Percentiles rank a stretch among this genome's conserved stretches.
These are phyloP conservation scores for Bombus terrestris DNA, from an alignment of 1,140 invertebrate species.

Conservation along the genomic window DNA sequence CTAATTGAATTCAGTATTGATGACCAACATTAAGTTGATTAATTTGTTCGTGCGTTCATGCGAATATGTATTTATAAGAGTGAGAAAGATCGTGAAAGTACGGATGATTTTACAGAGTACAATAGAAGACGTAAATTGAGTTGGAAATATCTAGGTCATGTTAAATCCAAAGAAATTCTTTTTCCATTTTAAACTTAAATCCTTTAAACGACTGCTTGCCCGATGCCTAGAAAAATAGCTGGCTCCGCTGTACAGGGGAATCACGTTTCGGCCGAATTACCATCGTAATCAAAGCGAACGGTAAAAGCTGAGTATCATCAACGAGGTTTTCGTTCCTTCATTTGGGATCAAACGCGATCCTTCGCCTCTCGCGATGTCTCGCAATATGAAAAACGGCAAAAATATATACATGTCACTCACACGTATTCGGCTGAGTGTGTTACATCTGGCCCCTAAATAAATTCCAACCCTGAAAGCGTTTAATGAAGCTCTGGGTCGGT, in stretches of 20 bases:
- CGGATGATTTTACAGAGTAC: not conserved
- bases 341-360: not conserved
- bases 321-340: not conserved
- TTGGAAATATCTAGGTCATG: not conserved
- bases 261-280: not conserved
- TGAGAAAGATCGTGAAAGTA: not conserved
- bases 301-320: not conserved
- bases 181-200: not conserved
- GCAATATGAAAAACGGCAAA: not conserved
- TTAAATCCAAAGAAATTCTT: not conserved
- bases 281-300: conserved; percentile 5
- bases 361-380: not conserved
- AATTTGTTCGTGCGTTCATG: not conserved
- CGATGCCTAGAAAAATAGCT: not conserved
- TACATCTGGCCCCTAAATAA: conserved; percentile 9
- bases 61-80: not conserved
- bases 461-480: not conserved
- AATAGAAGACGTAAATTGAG: not conserved
- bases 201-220: not conserved
- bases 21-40: not conserved
- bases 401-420: not conserved
- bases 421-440: not conserved
- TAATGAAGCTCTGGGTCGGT: not conserved
- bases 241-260: too few relatives aligned
- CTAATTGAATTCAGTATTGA: not conserved